Percentiles rank a stretch among this genome's conserved stretches.
phyloP scores from a whole-genome alignment of 2,797 vertebrate genomes.

The Cryptoblepharus egeriae region DNA sequence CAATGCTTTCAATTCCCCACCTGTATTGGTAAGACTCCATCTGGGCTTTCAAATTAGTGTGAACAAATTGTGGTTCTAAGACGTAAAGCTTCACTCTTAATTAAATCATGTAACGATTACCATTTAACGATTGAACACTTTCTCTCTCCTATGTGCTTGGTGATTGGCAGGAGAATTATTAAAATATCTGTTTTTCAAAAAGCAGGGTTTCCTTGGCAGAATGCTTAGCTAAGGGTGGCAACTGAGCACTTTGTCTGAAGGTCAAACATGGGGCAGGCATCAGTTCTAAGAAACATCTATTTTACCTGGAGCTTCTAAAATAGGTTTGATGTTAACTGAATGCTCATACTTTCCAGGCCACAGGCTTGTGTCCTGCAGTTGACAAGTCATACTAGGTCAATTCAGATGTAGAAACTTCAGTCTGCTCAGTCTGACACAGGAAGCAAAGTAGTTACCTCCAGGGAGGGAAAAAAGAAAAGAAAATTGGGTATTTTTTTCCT shows the following conservation, averaged over 20 bases:
- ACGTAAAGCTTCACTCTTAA: conserved; percentile 19
- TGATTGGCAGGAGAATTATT: background rate
- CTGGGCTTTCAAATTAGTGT: conserved; percentile 22
- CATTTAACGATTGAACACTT: conserved; percentile 17
- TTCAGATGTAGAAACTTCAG: background rate
- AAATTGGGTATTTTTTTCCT: background rate
- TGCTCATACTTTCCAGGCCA: background rate
- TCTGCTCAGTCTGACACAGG: too few species aligned
- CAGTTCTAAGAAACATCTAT: background rate
- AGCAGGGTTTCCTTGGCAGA: background rate
- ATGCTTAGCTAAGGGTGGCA: background rate
- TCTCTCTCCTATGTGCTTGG: background rate
- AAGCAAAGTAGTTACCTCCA: too few species aligned
- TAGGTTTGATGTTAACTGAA: background rate
- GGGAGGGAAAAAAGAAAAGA: too few species aligned
- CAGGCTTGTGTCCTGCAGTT: background rate
- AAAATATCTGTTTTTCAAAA: background rate
- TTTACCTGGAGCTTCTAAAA: background rate
- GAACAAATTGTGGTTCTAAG: conserved; percentile 26
- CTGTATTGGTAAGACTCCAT: conserved; percentile 18
- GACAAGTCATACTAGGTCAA: background rate
- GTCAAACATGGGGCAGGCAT: background rate
- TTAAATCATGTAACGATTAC: conserved; percentile 8
- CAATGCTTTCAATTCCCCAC: background rate
- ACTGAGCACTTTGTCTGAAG: background rate